phyloP scores from a whole-genome alignment of 2,888 invertebrate genomes.

The Epistrophella euchroma region DNA sequence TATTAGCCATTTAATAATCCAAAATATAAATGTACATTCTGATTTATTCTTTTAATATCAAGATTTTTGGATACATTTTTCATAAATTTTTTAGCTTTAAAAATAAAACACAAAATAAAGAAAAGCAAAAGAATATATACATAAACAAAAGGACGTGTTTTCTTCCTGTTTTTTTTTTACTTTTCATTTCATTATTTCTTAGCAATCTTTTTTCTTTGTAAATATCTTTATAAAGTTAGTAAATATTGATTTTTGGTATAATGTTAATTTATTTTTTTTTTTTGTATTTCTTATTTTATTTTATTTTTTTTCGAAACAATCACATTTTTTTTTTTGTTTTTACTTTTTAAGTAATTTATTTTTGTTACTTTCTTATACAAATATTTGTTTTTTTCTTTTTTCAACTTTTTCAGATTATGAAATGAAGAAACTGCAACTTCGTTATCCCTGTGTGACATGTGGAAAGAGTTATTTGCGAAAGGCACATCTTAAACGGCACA shows the following conservation, averaged over 20 bases:
- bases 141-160: slow-evolving; percentile 37
- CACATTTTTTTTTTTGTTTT: neutral
- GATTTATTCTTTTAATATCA: neutral
- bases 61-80: slow-evolving; percentile 1
- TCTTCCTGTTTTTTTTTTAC: slow-evolving; percentile 24
- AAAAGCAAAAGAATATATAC: slow-evolving; percentile 16
- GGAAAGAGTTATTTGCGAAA: slow-evolving; percentile 80
- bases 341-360: slow-evolving; percentile 25
- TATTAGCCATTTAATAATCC: slow-evolving; percentile 11
- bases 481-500: slow-evolving; percentile 79
- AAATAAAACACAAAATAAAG: slow-evolving; percentile 28
- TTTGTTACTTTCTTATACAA: slow-evolving; percentile 59
- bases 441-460: slow-evolving; percentile 79
- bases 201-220: slow-evolving; percentile 30
- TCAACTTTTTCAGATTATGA: slow-evolving; percentile 53
- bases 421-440: slow-evolving; percentile 77
- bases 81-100: neutral
- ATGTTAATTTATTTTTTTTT: slow-evolving; percentile 21
- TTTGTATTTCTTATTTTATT: slow-evolving; percentile 5
- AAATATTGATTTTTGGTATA: slow-evolving; percentile 12
- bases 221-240: slow-evolving; percentile 37
- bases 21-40: neutral
- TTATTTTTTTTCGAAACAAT: neutral
- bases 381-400: slow-evolving; percentile 62
- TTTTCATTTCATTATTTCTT: slow-evolving; percentile 9